Conservation (phyloP, 2,888 invertebrate species). For the Catocala nupta region DNA sequence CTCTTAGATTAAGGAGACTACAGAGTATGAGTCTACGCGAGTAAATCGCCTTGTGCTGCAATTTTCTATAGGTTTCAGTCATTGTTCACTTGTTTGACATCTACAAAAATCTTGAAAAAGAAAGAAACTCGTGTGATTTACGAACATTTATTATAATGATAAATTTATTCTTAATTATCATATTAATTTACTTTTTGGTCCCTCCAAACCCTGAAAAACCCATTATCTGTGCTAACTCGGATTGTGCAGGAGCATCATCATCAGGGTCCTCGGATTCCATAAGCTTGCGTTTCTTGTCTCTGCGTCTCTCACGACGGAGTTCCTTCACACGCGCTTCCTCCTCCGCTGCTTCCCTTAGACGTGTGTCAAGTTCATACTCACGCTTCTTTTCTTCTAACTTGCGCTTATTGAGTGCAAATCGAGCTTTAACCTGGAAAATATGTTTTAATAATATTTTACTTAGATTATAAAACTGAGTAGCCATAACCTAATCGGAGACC, state of each 20-base stretch:
- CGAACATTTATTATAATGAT: constrained; percentile 15
- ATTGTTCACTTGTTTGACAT: too few species aligned
- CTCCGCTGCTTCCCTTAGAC: constrained; percentile 97
- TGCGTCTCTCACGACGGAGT: constrained; percentile 94
- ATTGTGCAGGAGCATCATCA: constrained; percentile 85
- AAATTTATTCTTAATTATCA: constrained; percentile 25
- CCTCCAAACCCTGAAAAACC: constrained; percentile 97
- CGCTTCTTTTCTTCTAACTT: constrained; percentile 98
- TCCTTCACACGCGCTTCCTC: constrained; percentile 98
- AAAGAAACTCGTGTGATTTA: constrained; percentile 1
- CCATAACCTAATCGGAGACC: too few species aligned
- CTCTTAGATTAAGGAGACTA: too few species aligned
- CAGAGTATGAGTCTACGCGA: too few species aligned
- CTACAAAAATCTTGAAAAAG: not conserved
- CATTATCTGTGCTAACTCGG: constrained; percentile 96
- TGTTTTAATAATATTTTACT: not conserved
- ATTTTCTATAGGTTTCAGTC: too few species aligned
- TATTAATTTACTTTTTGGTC: constrained; percentile 89
- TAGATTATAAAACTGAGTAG: not conserved
- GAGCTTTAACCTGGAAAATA: constrained; percentile 90
- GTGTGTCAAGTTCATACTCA: constrained; percentile 97
- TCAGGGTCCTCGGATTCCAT: constrained; percentile 87
- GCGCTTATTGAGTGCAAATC: constrained; percentile 97
- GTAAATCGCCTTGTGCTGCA: too few species aligned
- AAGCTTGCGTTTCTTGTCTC: constrained; percentile 95